Percentiles rank a stretch among this genome's conserved stretches.
Conservation (phyloP, 1,140 invertebrate species). For the Pseudobourletiella spinata region DNA sequence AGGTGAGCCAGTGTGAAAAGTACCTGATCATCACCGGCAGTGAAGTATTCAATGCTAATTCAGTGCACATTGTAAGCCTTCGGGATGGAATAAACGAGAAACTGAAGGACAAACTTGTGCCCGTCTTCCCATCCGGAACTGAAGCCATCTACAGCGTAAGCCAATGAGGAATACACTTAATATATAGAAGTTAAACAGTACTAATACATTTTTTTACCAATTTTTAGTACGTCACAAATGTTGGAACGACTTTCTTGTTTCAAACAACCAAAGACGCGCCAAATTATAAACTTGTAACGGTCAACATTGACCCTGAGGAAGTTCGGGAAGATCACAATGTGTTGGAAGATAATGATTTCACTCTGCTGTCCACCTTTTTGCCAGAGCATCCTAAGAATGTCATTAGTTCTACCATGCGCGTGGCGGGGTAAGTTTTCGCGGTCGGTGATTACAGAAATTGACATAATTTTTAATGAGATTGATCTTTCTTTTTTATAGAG, state of each 20-base stretch:
- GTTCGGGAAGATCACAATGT: slow-evolving; percentile 59
- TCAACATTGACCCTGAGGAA: slow-evolving; percentile 12
- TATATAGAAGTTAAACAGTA: slow-evolving; percentile 64
- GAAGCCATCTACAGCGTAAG: slow-evolving; percentile 51
- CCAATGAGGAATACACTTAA: slow-evolving; percentile 50
- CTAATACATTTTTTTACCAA: slow-evolving; percentile 78
- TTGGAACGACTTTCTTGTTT: slow-evolving; percentile 17
- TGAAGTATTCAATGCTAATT: slow-evolving; percentile 14
- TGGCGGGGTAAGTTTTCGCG: slow-evolving; percentile 47
- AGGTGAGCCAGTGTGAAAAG: slow-evolving; percentile 51
- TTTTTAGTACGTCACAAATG: slow-evolving; percentile 41
- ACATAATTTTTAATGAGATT: too few species aligned
- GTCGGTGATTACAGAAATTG: too few species aligned
- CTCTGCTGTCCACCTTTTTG: slow-evolving; percentile 58
- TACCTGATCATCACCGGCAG: slow-evolving; percentile 45
- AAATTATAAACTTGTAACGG: slow-evolving; percentile 20
- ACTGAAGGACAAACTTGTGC: not conserved
- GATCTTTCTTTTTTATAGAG: slow-evolving; percentile 32
- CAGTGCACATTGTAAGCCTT: slow-evolving; percentile 11
- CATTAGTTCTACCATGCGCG: slow-evolving; percentile 73
- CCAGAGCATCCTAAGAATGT: slow-evolving; percentile 80
- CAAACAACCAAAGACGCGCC: slow-evolving; percentile 11
- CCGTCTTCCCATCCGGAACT: slow-evolving; percentile 36
- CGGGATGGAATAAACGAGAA: not conserved
- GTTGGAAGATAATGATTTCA: slow-evolving; percentile 53